These are phyloP conservation scores for Sceliomorpha sp. DNA, from an alignment of 2,888 invertebrate genomes.

Conservation along the genomic window DNA sequence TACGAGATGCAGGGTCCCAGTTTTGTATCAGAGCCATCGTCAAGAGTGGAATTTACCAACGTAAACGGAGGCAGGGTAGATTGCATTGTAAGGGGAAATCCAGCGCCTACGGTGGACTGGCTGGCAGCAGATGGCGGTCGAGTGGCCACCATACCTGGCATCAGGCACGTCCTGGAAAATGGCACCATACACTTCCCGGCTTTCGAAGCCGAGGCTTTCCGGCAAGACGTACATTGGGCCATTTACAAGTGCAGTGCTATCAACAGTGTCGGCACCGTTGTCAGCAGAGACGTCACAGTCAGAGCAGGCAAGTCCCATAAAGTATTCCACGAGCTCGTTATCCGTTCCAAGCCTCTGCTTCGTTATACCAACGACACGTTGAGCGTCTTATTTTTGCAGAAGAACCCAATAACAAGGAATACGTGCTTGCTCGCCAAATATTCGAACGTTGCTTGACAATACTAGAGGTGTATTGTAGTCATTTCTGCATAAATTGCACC, in stretches of 20 bases:
- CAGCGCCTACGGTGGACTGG: slow-evolving; percentile 82
- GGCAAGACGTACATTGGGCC: slow-evolving; percentile 83
- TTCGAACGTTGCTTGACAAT: background rate
- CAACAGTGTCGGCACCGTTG: slow-evolving; percentile 82
- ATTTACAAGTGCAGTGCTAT: slow-evolving; percentile 82
- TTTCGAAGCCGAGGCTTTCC: slow-evolving; percentile 82
- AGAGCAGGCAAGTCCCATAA: slow-evolving; percentile 79
- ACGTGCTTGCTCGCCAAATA: slow-evolving; percentile 33
- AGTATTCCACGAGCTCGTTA: slow-evolving; percentile 61
- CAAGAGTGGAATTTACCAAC: slow-evolving; percentile 82
- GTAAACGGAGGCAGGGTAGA: slow-evolving; percentile 82
- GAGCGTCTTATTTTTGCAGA: slow-evolving; percentile 9
- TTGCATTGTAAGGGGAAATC: slow-evolving; percentile 82
- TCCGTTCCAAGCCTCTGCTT: slow-evolving; percentile 22
- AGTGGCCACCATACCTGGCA: slow-evolving; percentile 81
- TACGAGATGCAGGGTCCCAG: slow-evolving; percentile 83
- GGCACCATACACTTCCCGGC: slow-evolving; percentile 82
- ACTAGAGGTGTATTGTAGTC: background rate
- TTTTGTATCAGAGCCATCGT: slow-evolving; percentile 82
- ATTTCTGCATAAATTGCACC: slow-evolving; percentile 31
- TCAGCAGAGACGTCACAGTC: slow-evolving; percentile 82
- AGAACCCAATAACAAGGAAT: slow-evolving; percentile 34
- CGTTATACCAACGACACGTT: slow-evolving; percentile 11
- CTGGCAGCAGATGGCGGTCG: slow-evolving; percentile 82
- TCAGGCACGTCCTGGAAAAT: slow-evolving; percentile 82